These are phyloP conservation scores for Morone chrysops DNA, from an alignment of 2,113 vertebrate genomes.

Conservation along the genomic window DNA sequence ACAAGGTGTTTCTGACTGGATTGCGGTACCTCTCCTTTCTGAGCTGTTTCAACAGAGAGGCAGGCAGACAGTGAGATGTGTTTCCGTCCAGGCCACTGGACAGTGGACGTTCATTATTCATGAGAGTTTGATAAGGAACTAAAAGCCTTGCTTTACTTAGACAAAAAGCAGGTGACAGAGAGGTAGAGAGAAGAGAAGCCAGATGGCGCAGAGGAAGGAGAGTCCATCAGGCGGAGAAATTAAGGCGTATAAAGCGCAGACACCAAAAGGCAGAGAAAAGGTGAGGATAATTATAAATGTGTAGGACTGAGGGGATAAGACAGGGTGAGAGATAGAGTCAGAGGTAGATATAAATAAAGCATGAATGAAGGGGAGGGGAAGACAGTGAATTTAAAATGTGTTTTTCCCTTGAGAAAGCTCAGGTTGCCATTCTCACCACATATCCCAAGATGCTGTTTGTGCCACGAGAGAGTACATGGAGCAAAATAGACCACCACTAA, in stretches of 20 bases:
- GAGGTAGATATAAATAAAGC: constrained; percentile 69
- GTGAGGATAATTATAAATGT: constrained; percentile 58
- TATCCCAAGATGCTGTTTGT: constrained; percentile 35
- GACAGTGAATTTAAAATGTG: constrained; percentile 46
- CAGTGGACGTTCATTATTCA: constrained; percentile 73
- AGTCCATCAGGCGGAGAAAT: constrained; percentile 40
- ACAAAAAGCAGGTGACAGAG: constrained; percentile 67
- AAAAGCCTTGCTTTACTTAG: constrained; percentile 71
- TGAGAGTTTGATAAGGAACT: constrained; percentile 76
- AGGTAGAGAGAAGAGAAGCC: constrained; percentile 20
- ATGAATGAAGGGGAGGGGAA: constrained; percentile 47
- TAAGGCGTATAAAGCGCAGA: constrained; percentile 28
- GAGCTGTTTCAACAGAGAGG: constrained; percentile 39
- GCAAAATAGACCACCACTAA: constrained; percentile 38
- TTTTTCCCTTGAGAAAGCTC: constrained; percentile 28
- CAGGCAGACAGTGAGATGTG: constrained; percentile 58
- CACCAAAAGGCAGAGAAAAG: constrained; percentile 38
- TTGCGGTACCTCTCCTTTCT: constrained; percentile 34
- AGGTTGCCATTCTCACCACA: constrained; percentile 37
- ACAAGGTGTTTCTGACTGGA: constrained; percentile 60
- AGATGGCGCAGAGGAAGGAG: constrained; percentile 35
- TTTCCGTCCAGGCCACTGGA: constrained; percentile 61
- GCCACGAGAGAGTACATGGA: constrained; percentile 17
- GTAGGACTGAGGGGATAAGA: constrained; percentile 38
- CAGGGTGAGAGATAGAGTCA: constrained; percentile 31